Base-by-base conservation (phyloP, 2,113 vertebrate species). In the Hyperoodon ampullatus region DNA sequence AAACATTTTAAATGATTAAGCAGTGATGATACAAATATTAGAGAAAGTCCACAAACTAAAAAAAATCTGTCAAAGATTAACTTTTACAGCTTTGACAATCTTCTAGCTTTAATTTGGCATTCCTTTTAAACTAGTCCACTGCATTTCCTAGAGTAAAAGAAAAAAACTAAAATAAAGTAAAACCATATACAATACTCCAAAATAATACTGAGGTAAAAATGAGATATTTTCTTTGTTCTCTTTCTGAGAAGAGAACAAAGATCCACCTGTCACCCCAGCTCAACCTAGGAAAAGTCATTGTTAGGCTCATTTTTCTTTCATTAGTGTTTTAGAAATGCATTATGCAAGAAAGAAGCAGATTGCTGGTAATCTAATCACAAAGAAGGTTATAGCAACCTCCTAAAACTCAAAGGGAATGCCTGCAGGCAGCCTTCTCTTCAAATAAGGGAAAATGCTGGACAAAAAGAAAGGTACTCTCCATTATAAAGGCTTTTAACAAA, bases 341-440 rank as follows among this genome's bases (percentile, higher is more conserved):
- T 94, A 90, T 93, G 65, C 42, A 87, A 23, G 63, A 85, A 87
- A 83, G 68, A 12, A 71, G 50, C 42, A 80, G 80, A 94, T 87
- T 84, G 14, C 50, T 78, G 24, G 35, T 87, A 92, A 90, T 90
- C 83, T 94, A 95, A 96, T 95, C 94, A 97, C 75, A 96, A 92
- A 93, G 61, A 95, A 96, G 75, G 70, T 97, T 96, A 96, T 12
- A 83, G 90, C 80, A 96, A 97, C 96, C 88, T 98, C 83, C 85
- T 81, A 61, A 70, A 92, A 92, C 71, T 97, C 88, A 96, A 93
- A 97, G 60, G 8, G 14, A 96, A 80, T 90, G 90, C 96, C 94
- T 94, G 35, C 82, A 96, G 96, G 96, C 84, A 95, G 88, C 44
- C 80, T 53, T 96, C 70, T 92, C 63, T 96, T 95, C 87, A 95